Evolutionary conservation across 2,888 invertebrate genomes (phyloP), one percentile per base, ranked within the genome.

Genomic region (Zygaena filipendulae): DNA sequence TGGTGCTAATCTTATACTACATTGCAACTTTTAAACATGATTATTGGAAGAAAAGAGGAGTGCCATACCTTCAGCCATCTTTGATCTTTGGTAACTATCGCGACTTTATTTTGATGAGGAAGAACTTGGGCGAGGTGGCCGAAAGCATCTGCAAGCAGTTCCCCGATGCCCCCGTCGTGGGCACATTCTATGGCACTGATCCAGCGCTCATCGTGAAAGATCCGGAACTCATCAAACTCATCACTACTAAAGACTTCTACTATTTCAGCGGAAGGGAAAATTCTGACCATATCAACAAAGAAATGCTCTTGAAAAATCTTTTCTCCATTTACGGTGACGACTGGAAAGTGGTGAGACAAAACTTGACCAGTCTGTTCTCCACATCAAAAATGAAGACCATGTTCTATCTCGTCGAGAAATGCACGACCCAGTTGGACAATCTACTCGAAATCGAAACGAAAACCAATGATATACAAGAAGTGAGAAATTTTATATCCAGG

Each of bases 321-420:
- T 69, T 71, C 35, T 52, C 44, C 25, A 40, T 45, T 0, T 41
- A 51, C 21, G 74, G 74, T 0, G 63, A 71, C 35, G 35, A 41
- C 2, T 72, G 74, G 71, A 67, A 59, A 27, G 53, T 66, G 0
- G 20, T 60, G 2, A 44, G 74, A 1, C 71, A 70, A 36, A 66
- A 68, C 28, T 31, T 64, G 7, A 62, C 62, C 0, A 64, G 64
- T 1, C 27, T 71, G 0, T 75, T 71, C 38, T 55, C 72, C 1
- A 54, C 63, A 0, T 43, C 58, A 0, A 72, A 70, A 38, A 64
- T 71, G 52, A 70, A 57, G 33, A 63, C 52, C 9, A 74, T 72
- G 72, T 74, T 70, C 25, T 42, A 57, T 32, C 36, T 70, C 6
- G 56, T 71, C 4, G 47, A 53, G 25, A 49, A 54, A 4, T 59